A percentile compares a stretch with the other conserved stretches of the same genome.
phyloP scores from a whole-genome alignment of 2,888 invertebrate genomes.

The Drosophila aldrichi region DNA sequence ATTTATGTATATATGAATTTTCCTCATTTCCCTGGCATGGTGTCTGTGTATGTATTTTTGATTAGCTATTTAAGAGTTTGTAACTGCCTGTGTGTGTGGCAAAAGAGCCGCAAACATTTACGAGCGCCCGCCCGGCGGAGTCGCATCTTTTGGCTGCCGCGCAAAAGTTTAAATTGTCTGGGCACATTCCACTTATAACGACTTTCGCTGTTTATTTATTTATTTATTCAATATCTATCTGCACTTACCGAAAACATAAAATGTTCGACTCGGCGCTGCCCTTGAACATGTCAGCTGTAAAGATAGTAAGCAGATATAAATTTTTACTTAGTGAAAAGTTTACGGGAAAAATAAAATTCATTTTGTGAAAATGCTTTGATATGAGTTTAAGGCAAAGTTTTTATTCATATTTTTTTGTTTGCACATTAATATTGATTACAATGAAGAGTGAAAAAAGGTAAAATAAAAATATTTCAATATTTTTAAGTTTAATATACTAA shows the following conservation, averaged over 20 bases:
- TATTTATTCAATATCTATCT: slow-evolving; percentile 25
- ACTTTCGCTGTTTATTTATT: slow-evolving; percentile 49
- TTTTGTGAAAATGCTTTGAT: neutral
- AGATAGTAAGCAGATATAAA: slow-evolving; percentile 17
- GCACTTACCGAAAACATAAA: slow-evolving; percentile 71
- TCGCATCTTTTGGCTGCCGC: slow-evolving; percentile 48
- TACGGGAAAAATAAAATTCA: neutral
- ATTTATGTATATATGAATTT: slow-evolving; percentile 29
- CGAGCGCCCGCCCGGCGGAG: slow-evolving; percentile 7
- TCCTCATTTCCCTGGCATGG: slow-evolving; percentile 21
- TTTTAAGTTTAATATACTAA: too few relatives aligned
- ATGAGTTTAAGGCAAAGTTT: too few relatives aligned
- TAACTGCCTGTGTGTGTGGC: slow-evolving; percentile 22
- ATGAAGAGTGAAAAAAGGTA: too few relatives aligned
- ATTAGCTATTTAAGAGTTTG: slow-evolving; percentile 66
- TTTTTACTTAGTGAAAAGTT: neutral
- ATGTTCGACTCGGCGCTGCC: slow-evolving; percentile 32
- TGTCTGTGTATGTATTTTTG: slow-evolving; percentile 72
- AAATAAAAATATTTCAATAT: too few relatives aligned
- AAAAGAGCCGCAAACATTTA: slow-evolving; percentile 18
- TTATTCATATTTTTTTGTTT: too few relatives aligned
- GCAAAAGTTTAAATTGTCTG: slow-evolving; percentile 58
- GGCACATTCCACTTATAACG: slow-evolving; percentile 69
- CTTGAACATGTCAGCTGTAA: slow-evolving; percentile 72
- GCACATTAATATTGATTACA: neutral